Percentiles rank a stretch among this genome's conserved stretches.
Conservation (phyloP, 2,797 vertebrate species). For the Odontamblyopus rebecca region DNA sequence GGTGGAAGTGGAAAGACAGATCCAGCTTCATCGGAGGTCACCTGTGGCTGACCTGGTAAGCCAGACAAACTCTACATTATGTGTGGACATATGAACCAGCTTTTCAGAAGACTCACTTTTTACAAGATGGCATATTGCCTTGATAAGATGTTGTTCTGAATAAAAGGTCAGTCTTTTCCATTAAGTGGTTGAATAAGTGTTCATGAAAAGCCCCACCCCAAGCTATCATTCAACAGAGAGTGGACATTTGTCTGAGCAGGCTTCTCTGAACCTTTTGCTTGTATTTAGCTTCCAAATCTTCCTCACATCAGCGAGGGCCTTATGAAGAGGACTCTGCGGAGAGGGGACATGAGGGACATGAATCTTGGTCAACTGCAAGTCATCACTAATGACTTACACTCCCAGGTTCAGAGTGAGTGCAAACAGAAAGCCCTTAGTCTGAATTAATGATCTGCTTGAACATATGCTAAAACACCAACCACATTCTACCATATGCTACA, state of each 20-base stretch:
- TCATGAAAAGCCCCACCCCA: conserved; percentile 47
- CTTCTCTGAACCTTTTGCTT: not conserved
- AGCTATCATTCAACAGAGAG: not conserved
- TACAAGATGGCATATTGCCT: not conserved
- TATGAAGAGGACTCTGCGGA: conserved; percentile 93
- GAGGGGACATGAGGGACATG: conserved; percentile 91
- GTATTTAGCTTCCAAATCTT: conserved; percentile 87
- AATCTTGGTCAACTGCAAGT: conserved; percentile 94
- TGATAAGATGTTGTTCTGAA: not conserved
- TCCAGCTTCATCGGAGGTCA: conserved; percentile 90
- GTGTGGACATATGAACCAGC: not conserved
- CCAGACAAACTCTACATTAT: conserved; percentile 15
- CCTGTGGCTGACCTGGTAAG: conserved; percentile 94
- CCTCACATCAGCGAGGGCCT: conserved; percentile 94
- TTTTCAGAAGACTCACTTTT: not conserved
- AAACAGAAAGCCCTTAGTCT: not conserved
- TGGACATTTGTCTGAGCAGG: not conserved
- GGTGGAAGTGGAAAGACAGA: conserved; percentile 96
- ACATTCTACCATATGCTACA: not conserved
- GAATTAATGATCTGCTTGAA: not conserved
- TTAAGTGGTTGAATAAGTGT: conserved; percentile 7
- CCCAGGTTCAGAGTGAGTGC: conserved; percentile 95
- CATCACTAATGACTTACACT: conserved; percentile 96
- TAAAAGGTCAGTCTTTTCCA: conserved; percentile 22
- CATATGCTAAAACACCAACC: not conserved